Conservation (phyloP, 2,113 vertebrate species). For the Marmota flaviventris region DNA sequence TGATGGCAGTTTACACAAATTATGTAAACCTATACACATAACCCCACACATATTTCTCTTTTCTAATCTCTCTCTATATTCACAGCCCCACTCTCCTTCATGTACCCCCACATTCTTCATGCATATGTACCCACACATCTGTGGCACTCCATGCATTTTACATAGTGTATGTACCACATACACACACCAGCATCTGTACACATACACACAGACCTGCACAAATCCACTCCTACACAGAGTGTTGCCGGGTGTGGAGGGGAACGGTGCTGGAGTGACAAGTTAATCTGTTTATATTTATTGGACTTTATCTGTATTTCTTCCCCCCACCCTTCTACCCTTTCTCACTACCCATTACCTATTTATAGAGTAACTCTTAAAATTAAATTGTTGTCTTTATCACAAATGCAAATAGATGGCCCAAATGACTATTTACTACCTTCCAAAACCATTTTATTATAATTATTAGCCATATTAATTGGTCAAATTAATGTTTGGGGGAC, state of each 20-base stretch:
- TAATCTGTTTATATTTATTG: constrained; percentile 72
- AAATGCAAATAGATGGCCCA: not conserved
- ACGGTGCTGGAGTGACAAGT: not conserved
- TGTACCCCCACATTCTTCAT: not conserved
- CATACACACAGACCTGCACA: not conserved
- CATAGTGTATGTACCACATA: rapidly evolving
- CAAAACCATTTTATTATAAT: too few species aligned
- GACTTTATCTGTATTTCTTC: not conserved
- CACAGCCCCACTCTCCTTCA: not conserved
- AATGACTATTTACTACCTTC: not conserved
- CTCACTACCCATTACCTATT: not conserved
- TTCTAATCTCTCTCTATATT: not conserved
- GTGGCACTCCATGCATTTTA: not conserved
- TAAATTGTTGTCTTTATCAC: not conserved
- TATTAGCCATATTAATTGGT: too few species aligned
- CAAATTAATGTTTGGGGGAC: too few species aligned
- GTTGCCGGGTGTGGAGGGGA: constrained; percentile 50
- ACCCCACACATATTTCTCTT: not conserved
- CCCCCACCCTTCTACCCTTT: not conserved
- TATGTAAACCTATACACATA: too few species aligned
- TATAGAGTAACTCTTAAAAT: not conserved
- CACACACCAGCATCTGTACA: too few species aligned
- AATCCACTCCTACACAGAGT: too few species aligned
- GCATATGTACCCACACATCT: not conserved
- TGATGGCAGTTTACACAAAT: not conserved